These are phyloP conservation scores for Salticus scenicus DNA, from an alignment of 2,888 invertebrate species.

Conservation along the genomic window DNA sequence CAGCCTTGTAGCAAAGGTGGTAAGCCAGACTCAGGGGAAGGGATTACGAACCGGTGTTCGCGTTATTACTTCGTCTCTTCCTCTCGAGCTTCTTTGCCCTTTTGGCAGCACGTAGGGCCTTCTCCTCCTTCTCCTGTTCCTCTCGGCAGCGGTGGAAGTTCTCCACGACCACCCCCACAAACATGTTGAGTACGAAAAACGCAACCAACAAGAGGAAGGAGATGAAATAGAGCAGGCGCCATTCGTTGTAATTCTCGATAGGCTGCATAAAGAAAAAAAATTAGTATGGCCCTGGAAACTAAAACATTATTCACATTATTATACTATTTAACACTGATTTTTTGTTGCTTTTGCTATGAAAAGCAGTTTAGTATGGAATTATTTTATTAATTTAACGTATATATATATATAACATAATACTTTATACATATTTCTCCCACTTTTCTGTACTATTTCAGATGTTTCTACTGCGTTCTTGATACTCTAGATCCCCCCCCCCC, in stretches of 20 bases:
- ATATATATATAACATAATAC: no score
- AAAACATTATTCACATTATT: no score
- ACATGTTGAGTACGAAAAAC: conserved; percentile 99
- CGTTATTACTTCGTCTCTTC: conserved; percentile 87
- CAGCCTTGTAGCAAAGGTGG: conserved; percentile 13
- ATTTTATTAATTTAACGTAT: no score
- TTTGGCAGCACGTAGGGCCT: conserved; percentile 93
- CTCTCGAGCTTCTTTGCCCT: conserved; percentile 95
- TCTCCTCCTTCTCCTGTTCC: conserved; percentile 98
- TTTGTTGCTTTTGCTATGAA: no score
- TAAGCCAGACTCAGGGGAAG: conserved; percentile 74
- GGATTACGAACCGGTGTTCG: conserved; percentile 72
- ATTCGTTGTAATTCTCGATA: conserved; percentile 97
- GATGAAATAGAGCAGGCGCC: conserved; percentile 98
- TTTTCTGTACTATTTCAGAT: no score
- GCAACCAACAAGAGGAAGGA: conserved; percentile 98
- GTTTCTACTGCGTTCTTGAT: no score
- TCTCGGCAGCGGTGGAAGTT: conserved; percentile 99
- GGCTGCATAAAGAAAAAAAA: conserved; percentile 83
- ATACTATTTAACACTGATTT: no score
- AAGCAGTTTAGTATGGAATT: no score
- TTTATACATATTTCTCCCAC: no score
- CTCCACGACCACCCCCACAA: conserved; percentile 99
- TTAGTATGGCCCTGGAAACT: no score
- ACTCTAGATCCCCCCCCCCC: no score